These are phyloP conservation scores for Podarcis muralis DNA, from an alignment of 2,113 vertebrate species.

Conservation along the genomic window DNA sequence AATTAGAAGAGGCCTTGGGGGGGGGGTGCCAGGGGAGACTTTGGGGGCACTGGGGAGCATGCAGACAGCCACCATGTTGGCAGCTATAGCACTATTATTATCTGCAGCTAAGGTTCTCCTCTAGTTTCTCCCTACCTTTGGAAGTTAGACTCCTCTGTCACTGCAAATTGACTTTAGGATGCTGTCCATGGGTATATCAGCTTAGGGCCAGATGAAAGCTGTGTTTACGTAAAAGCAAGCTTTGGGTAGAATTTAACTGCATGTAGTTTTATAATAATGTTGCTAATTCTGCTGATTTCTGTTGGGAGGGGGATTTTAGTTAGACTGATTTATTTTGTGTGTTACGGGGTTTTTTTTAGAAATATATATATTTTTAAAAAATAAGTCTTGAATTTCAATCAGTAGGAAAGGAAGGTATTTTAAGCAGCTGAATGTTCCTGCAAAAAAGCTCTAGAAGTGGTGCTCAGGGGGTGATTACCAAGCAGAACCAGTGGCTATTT, in stretches of 20 bases:
- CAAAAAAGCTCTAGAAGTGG: background rate
- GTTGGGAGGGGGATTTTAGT: background rate
- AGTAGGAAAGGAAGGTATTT: no score
- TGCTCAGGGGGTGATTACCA: no score
- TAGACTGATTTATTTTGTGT: background rate
- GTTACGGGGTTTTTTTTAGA: accelerated
- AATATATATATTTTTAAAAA: no score
- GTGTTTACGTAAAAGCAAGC: background rate
- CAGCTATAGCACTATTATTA: background rate
- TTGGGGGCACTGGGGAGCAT: background rate
- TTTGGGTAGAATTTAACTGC: background rate
- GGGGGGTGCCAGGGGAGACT: no score
- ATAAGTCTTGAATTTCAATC: no score
- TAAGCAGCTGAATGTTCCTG: background rate
- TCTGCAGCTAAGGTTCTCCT: background rate
- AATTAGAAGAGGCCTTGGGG: no score
- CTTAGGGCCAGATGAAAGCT: background rate
- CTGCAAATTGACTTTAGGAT: background rate
- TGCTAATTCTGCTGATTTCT: background rate
- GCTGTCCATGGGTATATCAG: background rate
- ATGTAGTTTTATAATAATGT: background rate
- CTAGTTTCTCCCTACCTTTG: background rate
- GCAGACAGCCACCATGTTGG: no score
- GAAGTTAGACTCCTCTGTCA: background rate
- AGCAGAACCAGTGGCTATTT: no score